Percentiles rank a stretch among this genome's conserved stretches.
Conservation (phyloP, 2,888 invertebrate genomes). For the Ichneumon xanthorius region DNA sequence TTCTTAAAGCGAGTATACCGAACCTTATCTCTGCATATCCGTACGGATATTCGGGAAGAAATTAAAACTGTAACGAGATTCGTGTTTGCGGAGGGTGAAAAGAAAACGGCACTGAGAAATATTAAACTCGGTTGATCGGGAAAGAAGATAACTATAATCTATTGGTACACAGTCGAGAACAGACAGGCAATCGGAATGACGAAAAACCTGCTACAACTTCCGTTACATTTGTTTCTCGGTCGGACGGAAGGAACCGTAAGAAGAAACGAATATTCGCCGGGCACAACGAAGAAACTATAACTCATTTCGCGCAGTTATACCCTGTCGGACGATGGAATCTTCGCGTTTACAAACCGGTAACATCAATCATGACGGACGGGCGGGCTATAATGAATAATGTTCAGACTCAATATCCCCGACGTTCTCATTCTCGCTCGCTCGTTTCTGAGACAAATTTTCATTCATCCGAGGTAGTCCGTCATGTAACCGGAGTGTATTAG, state of each 20-base stretch:
- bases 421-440: constrained; percentile 39
- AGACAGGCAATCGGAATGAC: constrained; percentile 6
- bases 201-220: not conserved
- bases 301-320: constrained; percentile 40
- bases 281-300: constrained; percentile 40
- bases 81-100: not conserved
- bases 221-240: not conserved
- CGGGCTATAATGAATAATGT: constrained; percentile 63
- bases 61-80: constrained; percentile 1
- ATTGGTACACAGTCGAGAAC: not conserved
- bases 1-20: constrained; percentile 7
- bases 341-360: constrained; percentile 58
- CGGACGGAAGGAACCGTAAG: not conserved
- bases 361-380: constrained; percentile 56
- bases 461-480: constrained; percentile 5
- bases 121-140: too few relatives aligned
- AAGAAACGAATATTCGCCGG: constrained; percentile 6
- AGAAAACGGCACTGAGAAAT: not conserved
- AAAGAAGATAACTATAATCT: not conserved
- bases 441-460: constrained; percentile 12
- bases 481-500: not conserved
- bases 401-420: constrained; percentile 58
- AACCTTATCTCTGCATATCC: constrained; percentile 11
- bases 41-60: constrained; percentile 36
- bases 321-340: constrained; percentile 32